Evolutionary conservation across 2,888 invertebrate genomes (phyloP).

Genomic region (Helleia helle): DNA sequence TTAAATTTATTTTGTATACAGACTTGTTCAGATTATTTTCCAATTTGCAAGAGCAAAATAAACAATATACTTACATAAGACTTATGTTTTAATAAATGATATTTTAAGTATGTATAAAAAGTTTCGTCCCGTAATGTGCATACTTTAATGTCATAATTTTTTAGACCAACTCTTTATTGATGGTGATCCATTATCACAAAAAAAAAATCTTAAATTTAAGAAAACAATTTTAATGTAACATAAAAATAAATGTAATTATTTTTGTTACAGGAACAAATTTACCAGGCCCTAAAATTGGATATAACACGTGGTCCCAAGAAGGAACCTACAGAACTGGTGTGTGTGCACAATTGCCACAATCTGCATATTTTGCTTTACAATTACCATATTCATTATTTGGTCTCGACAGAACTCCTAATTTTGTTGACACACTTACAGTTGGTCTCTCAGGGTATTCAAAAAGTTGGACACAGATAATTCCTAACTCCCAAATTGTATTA

Average conservation of each 20-base stretch:
- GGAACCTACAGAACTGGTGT: slow-evolving; percentile 85
- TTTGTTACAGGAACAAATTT: slow-evolving; percentile 81
- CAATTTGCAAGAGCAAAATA: too few relatives aligned
- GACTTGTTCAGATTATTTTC: too few relatives aligned
- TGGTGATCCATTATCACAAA: too few relatives aligned
- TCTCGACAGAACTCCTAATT: slow-evolving; percentile 97
- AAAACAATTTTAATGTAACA: too few relatives aligned
- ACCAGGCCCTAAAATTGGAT: slow-evolving; percentile 91
- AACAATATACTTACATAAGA: too few relatives aligned
- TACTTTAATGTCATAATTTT: slow-evolving; percentile 9
- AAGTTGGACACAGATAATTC: slow-evolving; percentile 94
- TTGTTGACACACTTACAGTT: slow-evolving; percentile 91
- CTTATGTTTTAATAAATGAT: too few relatives aligned
- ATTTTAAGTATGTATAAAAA: too few relatives aligned
- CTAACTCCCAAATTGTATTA: slow-evolving; percentile 97
- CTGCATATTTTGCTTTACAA: slow-evolving; percentile 93
- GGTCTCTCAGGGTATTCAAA: slow-evolving; percentile 81
- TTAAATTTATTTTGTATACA: too few relatives aligned
- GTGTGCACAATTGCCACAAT: slow-evolving; percentile 92
- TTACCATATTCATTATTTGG: slow-evolving; percentile 97
- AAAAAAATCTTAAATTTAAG: too few relatives aligned
- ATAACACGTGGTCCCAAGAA: slow-evolving; percentile 91
- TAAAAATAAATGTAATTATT: too few relatives aligned
- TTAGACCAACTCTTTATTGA: too few relatives aligned
- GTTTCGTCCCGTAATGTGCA: too few relatives aligned